Base-by-base conservation (phyloP, 2,888 invertebrate genomes). In the Metacarcinus magister region DNA sequence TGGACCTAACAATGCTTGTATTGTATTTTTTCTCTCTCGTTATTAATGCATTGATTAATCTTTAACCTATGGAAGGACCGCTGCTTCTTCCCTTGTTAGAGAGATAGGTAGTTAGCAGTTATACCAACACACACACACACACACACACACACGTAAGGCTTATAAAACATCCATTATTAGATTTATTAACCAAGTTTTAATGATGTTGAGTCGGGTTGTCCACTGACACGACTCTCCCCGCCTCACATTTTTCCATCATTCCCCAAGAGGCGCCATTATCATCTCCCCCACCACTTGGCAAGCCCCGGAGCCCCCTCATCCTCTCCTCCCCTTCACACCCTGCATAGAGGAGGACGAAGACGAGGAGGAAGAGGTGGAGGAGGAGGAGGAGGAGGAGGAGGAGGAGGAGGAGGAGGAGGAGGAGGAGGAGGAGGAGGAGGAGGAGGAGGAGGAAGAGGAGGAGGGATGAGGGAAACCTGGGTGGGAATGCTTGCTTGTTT, bases 41-140 rank as follows among this genome's bases (percentile, higher is more conserved):
- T 46, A 94, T 87, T 82, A n/a, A 94, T 87, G 82, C n/a, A 94
- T 87, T 43, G n/a, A 94, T 87, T 43, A n/a, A 94, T 87, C 1
- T 46, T 39, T 39, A 39, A 39, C 39, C 39, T 39, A 39, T 39
- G 39, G 2, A 39, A 39, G 39, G 39, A 39, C 39, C 39, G 39
- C 39, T 39, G 39, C 39, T n/a, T n/a, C n/a, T n/a, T n/a, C n/a
- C n/a, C n/a, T 39, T 39, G 39, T 39, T 39, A 39, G 2, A 39
- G 39, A 39, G 39, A 39, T 39, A 39, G 2, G 39, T 43, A 23
- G 32, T 46, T 28, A 19, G 32, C n/a, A 43, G 39, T 16, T 16
- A 82, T 82, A 82, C 44, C 32, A 44, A 82, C 44, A 82, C 44
- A 82, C 44, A 89, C 23, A 94, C 48, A 32, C 8, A 89, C 39